These are phyloP conservation scores for Mastigias papua DNA, from an alignment of 30 jellyfish, hydroid and myxozoan genomes.

Conservation along the genomic window DNA sequence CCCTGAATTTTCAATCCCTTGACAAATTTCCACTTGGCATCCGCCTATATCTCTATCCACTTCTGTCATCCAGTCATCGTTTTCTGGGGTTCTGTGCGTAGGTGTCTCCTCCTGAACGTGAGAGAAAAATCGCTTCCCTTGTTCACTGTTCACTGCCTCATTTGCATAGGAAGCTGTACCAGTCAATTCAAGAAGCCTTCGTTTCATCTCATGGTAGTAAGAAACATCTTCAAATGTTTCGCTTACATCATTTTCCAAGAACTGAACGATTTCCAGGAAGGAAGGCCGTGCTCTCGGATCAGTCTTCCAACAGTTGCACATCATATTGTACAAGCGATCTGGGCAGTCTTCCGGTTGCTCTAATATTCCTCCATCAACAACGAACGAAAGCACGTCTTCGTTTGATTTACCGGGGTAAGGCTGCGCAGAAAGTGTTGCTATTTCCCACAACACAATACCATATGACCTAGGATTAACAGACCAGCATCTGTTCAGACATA, in stretches of 20 bases:
- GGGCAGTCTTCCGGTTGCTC: slow-evolving; percentile 90
- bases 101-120: slow-evolving; percentile 41
- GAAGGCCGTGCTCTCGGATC: slow-evolving; percentile 91
- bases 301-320: slow-evolving; percentile 91
- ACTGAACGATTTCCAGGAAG: slow-evolving; percentile 88
- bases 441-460: slow-evolving; percentile 98
- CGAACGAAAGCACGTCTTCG: slow-evolving; percentile 88
- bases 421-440: slow-evolving; percentile 94
- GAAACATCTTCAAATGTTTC: slow-evolving; percentile 81
- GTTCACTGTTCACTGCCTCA: slow-evolving; percentile 2
- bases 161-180: slow-evolving; percentile 9
- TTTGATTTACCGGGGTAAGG: slow-evolving; percentile 97
- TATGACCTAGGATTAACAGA: slow-evolving; percentile 75
- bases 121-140: slow-evolving; percentile 18
- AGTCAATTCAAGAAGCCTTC: slow-evolving; percentile 75
- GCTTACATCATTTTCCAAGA: slow-evolving; percentile 87
- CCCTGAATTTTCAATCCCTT: slow-evolving; percentile 43
- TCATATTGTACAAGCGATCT: slow-evolving; percentile 84
- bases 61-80: slow-evolving; percentile 78
- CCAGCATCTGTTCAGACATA: too few relatives aligned
- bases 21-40: slow-evolving; percentile 29
- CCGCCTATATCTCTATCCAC: slow-evolving; percentile 70
- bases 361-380: slow-evolving; percentile 79
- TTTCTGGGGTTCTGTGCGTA: slow-evolving; percentile 65
- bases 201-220: slow-evolving; percentile 91